A percentile compares a stretch with the other conserved stretches of the same genome.
Conservation (phyloP, 2,888 invertebrate species). For the Frankliniella fusca region DNA sequence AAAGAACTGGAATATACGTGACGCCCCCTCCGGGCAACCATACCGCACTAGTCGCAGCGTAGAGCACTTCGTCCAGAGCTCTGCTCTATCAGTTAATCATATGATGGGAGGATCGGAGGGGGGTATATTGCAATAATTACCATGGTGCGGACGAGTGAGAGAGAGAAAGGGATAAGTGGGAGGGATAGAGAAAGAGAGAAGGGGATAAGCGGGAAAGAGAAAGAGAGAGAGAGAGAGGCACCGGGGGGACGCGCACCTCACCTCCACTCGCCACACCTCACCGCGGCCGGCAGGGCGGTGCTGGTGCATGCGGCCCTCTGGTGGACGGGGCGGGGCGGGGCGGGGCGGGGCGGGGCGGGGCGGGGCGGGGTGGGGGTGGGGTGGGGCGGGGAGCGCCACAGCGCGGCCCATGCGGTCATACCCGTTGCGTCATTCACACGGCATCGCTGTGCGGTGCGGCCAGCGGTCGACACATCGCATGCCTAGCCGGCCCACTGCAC, state of each 20-base stretch:
- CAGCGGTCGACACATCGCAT: background rate
- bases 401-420: background rate
- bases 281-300: background rate
- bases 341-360: background rate
- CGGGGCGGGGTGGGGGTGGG: background rate
- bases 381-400: background rate
- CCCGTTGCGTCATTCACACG: constrained; percentile 19
- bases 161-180: background rate
- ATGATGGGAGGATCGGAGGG: background rate
- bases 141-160: background rate
- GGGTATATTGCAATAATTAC: background rate
- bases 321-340: background rate
- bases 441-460: background rate
- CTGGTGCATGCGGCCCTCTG: background rate
- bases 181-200: constrained; percentile 4
- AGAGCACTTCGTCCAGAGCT: no score
- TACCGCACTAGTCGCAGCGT: no score
- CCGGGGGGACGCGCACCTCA: background rate
- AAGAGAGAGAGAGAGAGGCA: background rate
- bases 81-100: background rate
- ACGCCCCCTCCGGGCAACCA: no score
- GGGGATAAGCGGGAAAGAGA: constrained; percentile 1
- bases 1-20: no score
- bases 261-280: background rate
- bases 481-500: background rate